Base-by-base conservation (phyloP, 2,797 vertebrate species). In the Chaetodon trifasciatus region DNA sequence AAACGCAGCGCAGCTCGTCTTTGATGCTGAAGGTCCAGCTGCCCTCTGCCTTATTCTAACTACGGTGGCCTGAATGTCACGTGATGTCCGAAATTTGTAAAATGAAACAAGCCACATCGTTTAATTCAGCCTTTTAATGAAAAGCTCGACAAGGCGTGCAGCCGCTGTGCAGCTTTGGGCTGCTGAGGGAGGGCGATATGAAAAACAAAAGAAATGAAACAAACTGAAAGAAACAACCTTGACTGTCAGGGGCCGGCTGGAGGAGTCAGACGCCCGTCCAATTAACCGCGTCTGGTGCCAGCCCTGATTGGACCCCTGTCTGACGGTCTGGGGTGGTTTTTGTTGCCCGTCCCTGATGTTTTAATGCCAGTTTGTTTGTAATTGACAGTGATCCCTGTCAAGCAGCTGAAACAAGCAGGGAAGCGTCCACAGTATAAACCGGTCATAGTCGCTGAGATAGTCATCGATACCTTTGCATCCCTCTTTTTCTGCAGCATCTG, bases 231-330 rank as follows among this genome's bases (percentile, higher is more conserved):
- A 76, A n/a, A 39, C 28, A 74, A 70, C 67, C 68, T 78, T 74
- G 57, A 53, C 77, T 58, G 85, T 85, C 80, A 81, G 77, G 13
- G 24, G 49, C 64, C 6, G 74, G 21, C 47, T 32, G 73, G 11
- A 32, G 52, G 66, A 88, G 80, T 84, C 83, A 79, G 68, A 69
- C 74, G 44, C 62, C 24, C 6, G 73, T 83, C 85, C 78, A 88
- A 82, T 88, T 86, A 85, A 71, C 37, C 17, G 56, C 10, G 76
- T 37, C 37, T 65, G 68, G 49, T 60, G 66, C 79, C 76, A 35
- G 70, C 64, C 0, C 52, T 39, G 80, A 89, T 74, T 74, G 73
- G 86, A 83, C 70, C 42, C 47, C 70, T n/a, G 70, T 84, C 78
- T 84, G 81, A 50, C 28, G 68, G 82, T 65, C 70, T 35, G 77